Evolutionary conservation across 2,113 vertebrate genomes (phyloP), one percentile per base, ranked within the genome.

Genomic region (Indicator maculatus): DNA sequence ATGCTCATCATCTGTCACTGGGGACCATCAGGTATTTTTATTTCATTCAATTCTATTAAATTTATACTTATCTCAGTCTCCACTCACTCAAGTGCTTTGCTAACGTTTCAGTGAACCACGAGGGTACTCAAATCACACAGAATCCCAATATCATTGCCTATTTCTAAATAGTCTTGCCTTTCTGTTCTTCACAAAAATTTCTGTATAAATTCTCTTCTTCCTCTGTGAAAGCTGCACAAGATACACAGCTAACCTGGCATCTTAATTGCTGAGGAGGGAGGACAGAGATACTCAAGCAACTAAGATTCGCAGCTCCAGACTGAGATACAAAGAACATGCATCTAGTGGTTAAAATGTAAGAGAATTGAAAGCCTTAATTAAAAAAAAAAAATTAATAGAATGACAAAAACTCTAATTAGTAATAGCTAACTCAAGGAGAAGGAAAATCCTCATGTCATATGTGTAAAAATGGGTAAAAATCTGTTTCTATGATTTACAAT

Each of bases 11-110:
- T 93, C 45, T 83, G 38, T 84, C 79, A 61, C 8, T 61, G 16
- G 47, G 55, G n/a, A 58, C 79, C 50, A 77, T 61, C 72, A 75
- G 28, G 12, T 15, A 20, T 58, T 89, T 89, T 89, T 85, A 64
- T 81, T 88, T 91, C 36, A 52, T 94, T 59, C 52, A 13, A 15
- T 88, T 92, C 65, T 77, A 23, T 78, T 81, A 74, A 71, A 93
- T 83, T 60, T 66, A 66, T 83, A 60, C 44, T 64, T 85, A n/a
- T 45, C 30, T 77, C 55, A 11, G 12, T 41, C 33, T 86, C 61
- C 33, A 88, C 5, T 81, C 65, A 66, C 67, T 90, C 47, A 86
- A 86, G 33, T 81, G 44, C 7, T 30, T 41, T 52, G 31, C 45
- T 10, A 88, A 18, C 58, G 63, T 26, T 56, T 59, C 41, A 81